Evolutionary conservation across 2,797 vertebrate genomes (phyloP).

Genomic region (Australoheros facetus): DNA sequence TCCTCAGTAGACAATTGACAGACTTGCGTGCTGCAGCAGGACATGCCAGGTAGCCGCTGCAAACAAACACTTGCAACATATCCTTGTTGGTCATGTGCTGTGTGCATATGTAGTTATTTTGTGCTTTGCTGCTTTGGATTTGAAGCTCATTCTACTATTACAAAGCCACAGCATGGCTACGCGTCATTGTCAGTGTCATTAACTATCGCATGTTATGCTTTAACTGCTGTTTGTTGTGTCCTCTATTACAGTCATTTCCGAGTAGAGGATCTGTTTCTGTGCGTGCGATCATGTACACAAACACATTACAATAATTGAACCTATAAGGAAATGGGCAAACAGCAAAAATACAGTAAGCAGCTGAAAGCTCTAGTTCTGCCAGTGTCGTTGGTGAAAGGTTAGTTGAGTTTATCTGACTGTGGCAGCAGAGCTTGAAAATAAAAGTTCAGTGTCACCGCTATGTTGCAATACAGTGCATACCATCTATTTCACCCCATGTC

Average conservation of each 20-base stretch:
- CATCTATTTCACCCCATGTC: neutral
- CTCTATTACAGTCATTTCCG: neutral
- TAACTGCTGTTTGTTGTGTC: neutral
- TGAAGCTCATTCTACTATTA: neutral
- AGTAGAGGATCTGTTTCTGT: neutral
- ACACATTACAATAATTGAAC: neutral
- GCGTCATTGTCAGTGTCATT: neutral
- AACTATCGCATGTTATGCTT: neutral
- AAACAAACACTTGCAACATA: neutral
- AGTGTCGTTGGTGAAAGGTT: neutral
- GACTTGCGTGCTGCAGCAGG: neutral
- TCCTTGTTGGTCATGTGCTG: neutral
- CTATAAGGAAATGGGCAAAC: too few relatives aligned
- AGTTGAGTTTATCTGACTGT: neutral
- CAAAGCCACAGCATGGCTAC: neutral
- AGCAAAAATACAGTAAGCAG: neutral
- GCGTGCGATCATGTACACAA: neutral
- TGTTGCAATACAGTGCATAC: neutral
- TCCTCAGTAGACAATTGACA: slow-evolving; percentile 61
- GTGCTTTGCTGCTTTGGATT: neutral
- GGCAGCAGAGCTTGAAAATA: neutral
- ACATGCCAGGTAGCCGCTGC: slow-evolving; percentile 5
- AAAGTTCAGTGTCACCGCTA: neutral
- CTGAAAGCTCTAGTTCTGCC: neutral
- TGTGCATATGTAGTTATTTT: neutral